phyloP scores from a whole-genome alignment of 2,113 vertebrate genomes.

The human (Homo sapiens) region GRCh38 chr2:150685001-150685500 shows the following conservation, averaged over 20 bases:
- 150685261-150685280: background rate
- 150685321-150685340: slow-evolving; percentile 22
- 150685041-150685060: background rate
- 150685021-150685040: background rate
- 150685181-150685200: background rate
- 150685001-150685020: background rate
- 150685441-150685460: background rate
- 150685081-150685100: background rate
- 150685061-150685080: slow-evolving; percentile 30
- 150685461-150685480: background rate
- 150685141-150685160: background rate
- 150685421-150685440: background rate
- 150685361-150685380: background rate
- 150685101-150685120: background rate
- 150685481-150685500: background rate
- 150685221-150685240: background rate
- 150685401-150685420: background rate
- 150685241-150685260: background rate
- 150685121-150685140: background rate
- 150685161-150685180: background rate
- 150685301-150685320: background rate
- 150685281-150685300: background rate
- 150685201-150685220: background rate
- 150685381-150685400: background rate
- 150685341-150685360: background rate